A percentile compares a stretch with the other conserved stretches of the same genome.
phyloP scores from a whole-genome alignment of 2,888 invertebrate genomes.

The Miltochrista miniata region DNA sequence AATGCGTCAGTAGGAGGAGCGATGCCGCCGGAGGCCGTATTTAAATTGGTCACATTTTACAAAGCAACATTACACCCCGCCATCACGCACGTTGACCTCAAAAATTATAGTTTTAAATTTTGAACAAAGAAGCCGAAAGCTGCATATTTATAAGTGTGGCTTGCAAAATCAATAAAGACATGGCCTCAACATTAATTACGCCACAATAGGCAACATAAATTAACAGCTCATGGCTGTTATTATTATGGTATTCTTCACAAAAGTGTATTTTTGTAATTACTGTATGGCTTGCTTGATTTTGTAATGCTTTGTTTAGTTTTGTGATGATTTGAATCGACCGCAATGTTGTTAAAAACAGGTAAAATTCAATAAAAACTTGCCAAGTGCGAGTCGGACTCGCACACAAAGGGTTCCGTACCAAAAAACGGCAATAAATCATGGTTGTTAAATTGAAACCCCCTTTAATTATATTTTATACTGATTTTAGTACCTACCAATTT shows the following conservation, averaged over 20 bases:
- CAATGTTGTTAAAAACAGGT: conserved; percentile 16
- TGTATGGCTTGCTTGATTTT: conserved; percentile 44
- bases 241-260: conserved; percentile 53
- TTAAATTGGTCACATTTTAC: conserved; percentile 60
- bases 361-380: conserved; percentile 3
- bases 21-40: conserved; percentile 41
- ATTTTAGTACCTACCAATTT: too few relatives aligned
- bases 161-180: conserved; percentile 55
- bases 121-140: conserved; percentile 58
- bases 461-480: too few relatives aligned
- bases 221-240: conserved; percentile 64
- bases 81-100: conserved; percentile 60
- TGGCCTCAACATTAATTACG: conserved; percentile 54
- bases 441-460: too few relatives aligned
- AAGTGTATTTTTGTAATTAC: conserved; percentile 51
- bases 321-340: conserved; percentile 32
- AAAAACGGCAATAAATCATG: too few relatives aligned
- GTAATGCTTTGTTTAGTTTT: conserved; percentile 42
- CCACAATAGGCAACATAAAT: conserved; percentile 56
- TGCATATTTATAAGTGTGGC: conserved; percentile 43
- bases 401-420: too few relatives aligned
- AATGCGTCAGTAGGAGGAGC: conserved; percentile 39
- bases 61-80: conserved; percentile 54
- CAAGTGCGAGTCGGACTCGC: too few relatives aligned
- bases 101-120: conserved; percentile 65